Evolutionary conservation across 2,888 invertebrate genomes (phyloP).

Genomic region (Lapara coniferarum): DNA sequence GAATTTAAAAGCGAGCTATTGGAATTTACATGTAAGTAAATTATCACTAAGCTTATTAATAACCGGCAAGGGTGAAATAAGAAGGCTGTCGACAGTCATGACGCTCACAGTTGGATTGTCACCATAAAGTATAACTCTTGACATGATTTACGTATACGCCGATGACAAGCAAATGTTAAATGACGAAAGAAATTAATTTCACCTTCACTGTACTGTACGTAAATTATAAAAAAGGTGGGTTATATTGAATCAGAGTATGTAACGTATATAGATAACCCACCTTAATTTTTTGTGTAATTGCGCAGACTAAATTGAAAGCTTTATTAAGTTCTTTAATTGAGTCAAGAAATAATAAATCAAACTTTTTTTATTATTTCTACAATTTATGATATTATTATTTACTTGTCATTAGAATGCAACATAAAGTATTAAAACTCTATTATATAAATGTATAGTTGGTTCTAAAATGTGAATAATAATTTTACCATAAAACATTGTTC

Average conservation of each 20-base stretch:
- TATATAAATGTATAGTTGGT: not conserved
- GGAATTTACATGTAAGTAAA: constrained; percentile 20
- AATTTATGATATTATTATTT: too few relatives aligned
- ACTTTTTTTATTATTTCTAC: not conserved
- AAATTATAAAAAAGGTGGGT: not conserved
- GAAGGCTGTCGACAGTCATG: constrained; percentile 27
- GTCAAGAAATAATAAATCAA: not conserved
- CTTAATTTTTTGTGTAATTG: not conserved
- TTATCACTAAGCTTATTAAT: constrained; percentile 29
- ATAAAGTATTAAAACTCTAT: not conserved
- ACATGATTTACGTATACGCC: constrained; percentile 23
- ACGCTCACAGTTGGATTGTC: constrained; percentile 27
- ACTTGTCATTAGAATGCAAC: too few relatives aligned
- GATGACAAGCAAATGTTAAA: constrained; percentile 21
- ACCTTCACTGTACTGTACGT: not conserved
- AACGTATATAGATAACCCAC: not conserved
- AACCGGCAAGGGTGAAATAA: constrained; percentile 29
- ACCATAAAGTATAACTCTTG: constrained; percentile 28
- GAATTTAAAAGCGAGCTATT: constrained; percentile 27
- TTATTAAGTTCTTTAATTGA: not conserved
- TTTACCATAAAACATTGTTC: too few relatives aligned
- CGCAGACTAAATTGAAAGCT: too few relatives aligned
- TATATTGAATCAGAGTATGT: not conserved
- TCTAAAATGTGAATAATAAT: not conserved
- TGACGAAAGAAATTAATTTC: not conserved